Percentiles rank a stretch among this genome's conserved stretches.
Evolutionary conservation across 2,888 invertebrate species (phyloP).

Genomic region (Strigamia transsilvanica): DNA sequence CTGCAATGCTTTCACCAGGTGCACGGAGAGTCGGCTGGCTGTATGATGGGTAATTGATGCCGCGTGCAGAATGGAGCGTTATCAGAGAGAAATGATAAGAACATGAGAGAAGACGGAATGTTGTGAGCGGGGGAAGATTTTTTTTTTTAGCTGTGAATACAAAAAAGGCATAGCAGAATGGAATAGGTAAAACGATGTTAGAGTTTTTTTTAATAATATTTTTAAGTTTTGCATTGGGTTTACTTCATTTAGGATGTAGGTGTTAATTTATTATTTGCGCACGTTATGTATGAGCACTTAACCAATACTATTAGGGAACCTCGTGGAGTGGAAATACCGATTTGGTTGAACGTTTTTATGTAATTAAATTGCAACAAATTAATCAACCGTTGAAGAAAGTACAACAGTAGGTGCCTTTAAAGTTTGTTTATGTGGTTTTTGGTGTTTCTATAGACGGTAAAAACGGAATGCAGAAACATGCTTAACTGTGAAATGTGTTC

Average conservation of each 20-base stretch:
- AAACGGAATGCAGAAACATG: no score
- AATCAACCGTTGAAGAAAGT: not conserved
- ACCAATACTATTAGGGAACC: slow-evolving; percentile 10
- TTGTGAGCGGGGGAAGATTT: not conserved
- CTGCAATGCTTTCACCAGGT: slow-evolving; percentile 28
- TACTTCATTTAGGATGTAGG: not conserved
- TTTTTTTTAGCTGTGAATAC: slow-evolving; percentile 21
- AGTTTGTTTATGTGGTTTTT: no score
- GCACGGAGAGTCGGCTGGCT: not conserved
- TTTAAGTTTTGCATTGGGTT: not conserved
- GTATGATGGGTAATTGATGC: slow-evolving; percentile 47
- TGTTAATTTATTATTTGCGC: not conserved
- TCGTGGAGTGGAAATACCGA: slow-evolving; percentile 9
- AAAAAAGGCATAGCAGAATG: not conserved
- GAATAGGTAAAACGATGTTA: not conserved
- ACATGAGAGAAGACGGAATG: slow-evolving; percentile 23
- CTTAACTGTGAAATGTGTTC: no score
- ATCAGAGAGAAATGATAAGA: slow-evolving; percentile 35
- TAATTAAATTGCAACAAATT: slow-evolving; percentile 11
- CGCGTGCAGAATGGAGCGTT: slow-evolving; percentile 40
- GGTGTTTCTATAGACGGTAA: no score
- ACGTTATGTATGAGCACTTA: not conserved
- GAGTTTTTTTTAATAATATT: not conserved
- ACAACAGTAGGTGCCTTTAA: no score
- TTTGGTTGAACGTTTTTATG: not conserved